A percentile compares a stretch with the other conserved stretches of the same genome.
Conservation (phyloP, 1,140 invertebrate genomes). For the Drosophila lowei region DNA sequence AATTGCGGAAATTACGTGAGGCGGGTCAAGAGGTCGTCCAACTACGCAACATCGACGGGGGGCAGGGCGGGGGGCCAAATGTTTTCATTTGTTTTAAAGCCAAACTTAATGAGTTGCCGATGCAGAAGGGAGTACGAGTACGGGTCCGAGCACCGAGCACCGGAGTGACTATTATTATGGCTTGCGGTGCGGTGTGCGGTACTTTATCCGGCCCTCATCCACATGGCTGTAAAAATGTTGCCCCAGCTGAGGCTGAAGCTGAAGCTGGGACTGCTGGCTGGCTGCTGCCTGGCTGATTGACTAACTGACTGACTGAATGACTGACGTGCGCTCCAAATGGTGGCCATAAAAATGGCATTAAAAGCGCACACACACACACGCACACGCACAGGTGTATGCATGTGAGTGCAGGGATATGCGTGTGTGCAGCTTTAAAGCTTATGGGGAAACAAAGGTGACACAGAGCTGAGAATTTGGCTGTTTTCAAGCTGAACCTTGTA, state of each 20-base stretch:
- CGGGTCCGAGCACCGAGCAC: no score
- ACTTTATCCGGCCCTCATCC: conserved; percentile 37
- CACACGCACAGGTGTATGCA: conserved; percentile 8
- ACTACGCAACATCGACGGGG: conserved; percentile 27
- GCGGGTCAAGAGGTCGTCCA: conserved; percentile 33
- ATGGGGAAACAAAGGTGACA: conserved; percentile 8
- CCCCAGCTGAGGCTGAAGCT: conserved; percentile 21
- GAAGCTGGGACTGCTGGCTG: conserved; percentile 18
- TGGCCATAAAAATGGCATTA: conserved; percentile 61
- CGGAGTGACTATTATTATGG: conserved; percentile 50
- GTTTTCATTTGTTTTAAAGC: conserved; percentile 18
- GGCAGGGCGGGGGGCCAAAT: conserved; percentile 11
- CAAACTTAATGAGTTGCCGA: conserved; percentile 59
- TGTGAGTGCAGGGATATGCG: not conserved
- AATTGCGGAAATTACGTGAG: conserved; percentile 35
- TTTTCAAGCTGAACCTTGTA: conserved; percentile 12
- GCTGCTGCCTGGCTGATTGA: conserved; percentile 42
- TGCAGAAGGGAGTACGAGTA: conserved; percentile 21
- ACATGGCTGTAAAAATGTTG: conserved; percentile 46
- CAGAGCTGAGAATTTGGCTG: not conserved
- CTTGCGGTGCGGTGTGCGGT: conserved; percentile 5
- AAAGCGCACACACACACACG: conserved; percentile 21
- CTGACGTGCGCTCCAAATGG: conserved; percentile 43
- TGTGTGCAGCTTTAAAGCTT: conserved; percentile 37
- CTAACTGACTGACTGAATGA: conserved; percentile 33